Conservation (phyloP, 2,113 vertebrate genomes). For the Accipiter virgatus region DNA sequence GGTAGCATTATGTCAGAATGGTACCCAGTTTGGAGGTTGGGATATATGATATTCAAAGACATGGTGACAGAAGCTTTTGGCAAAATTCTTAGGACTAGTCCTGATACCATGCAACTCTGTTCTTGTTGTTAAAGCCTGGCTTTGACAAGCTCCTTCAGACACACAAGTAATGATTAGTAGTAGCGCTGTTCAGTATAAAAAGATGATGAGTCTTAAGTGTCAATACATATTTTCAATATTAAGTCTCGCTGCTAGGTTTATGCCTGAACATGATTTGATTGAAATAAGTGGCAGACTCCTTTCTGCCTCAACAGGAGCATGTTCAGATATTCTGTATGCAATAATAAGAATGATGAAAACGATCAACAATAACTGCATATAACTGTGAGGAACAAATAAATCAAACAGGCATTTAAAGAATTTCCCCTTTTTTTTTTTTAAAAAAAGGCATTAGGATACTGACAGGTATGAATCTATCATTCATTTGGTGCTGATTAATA, state of each 20-base stretch:
- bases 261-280: not conserved
- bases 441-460: not conserved
- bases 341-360: slow-evolving; percentile 13
- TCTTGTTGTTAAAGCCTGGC: not conserved
- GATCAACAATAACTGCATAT: not conserved
- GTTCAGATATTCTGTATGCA: not conserved
- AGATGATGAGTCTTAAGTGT: not conserved
- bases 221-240: not conserved
- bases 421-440: not conserved
- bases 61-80: not conserved
- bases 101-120: not conserved
- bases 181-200: not conserved
- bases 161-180: not conserved
- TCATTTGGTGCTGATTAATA: slow-evolving; percentile 9
- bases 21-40: not conserved
- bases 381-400: slow-evolving; percentile 44
- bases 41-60: not conserved
- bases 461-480: not conserved
- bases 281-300: not conserved
- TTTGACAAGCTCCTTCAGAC: not conserved
- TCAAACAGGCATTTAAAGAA: slow-evolving; percentile 36
- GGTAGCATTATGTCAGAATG: not conserved
- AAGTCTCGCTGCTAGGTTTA: not conserved
- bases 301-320: not conserved
- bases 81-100: not conserved